Base-by-base conservation (phyloP, 2,888 invertebrate species). In the Prenolepis imparis region DNA sequence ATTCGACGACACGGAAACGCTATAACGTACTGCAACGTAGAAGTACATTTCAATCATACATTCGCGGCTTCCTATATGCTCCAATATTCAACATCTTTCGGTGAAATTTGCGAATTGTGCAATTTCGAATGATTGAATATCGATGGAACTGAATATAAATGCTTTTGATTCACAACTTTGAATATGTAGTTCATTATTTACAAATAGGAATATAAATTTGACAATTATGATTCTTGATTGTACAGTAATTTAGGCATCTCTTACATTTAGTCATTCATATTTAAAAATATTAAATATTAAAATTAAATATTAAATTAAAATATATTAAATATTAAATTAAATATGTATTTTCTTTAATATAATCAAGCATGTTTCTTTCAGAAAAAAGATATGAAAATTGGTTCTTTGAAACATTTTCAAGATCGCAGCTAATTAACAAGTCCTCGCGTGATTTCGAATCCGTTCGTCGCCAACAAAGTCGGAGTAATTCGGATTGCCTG, bases 401-500 rank as follows among this genome's bases (percentile, higher is more conserved):
- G 66, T 55, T 21, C n/a, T 63, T 52, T n/a, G 44, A 24, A n/a
- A 66, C 55, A 66, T 68, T 48, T 32, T 80, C 70, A 57, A 59
- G 32, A 41, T 32, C 59, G 44, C 44, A 41, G 24, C 70, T 44
- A 80, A 80, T 80, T 80, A 80, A 70, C 44, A 70, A 80, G 44
- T n/a, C 12, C 59, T 68, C 44, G 59, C 67, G 70, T 80, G 78
- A 80, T 80, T 80, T 80, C 24, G 70, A 70, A 80, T 80, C 78
- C 68, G 78, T 78, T 41, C 44, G 70, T 80, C 82, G 66, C 59
- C 70, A 64, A 66, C 59, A 84, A 86, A 59, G 70, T 77, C 52
- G 36, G 75, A 70, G 61, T 63, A 78, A 82, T 67, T 78, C 77
- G 57, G 82, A 85, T 86, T 86, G 86, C 78, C 72, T 74, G 82